Evolutionary conservation across 2,113 vertebrate species (phyloP), one percentile per base, ranked within the genome.

Genomic region (Vimba vimba): DNA sequence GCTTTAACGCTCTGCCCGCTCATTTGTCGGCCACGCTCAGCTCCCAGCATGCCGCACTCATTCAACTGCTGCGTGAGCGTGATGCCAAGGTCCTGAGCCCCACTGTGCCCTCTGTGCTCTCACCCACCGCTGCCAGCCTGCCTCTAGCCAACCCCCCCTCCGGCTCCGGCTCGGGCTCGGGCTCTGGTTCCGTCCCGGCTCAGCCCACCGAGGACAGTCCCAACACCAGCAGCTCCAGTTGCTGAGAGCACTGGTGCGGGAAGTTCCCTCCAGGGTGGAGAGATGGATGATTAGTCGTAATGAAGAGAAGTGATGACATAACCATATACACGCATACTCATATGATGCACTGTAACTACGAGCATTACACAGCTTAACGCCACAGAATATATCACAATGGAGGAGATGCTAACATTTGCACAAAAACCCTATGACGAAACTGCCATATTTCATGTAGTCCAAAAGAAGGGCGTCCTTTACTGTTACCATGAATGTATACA

Each of bases 31-130:
- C 97, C 85, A 95, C 96, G 57, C 96, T 99, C 85, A 95, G 95
- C 1, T 95, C 97, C 88, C 98, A 99, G 95, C 98, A 99, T 84
- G 95, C 97, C 73, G 96, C 97, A 85, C 94, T 99, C 88, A 95
- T 99, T 19, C 92, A 96, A 0, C 94, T 97, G 43, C 88, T 98
- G n/a, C 85, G 95, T 3, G 97, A 98, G 89, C 90, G 95, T 57
- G 95, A 95, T 59, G 25, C 89, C 9, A 91, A 93, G 85, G 77
- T 91, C 7, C 82, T 73, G 10, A 89, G 86, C 45, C 82, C 88
- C 5, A 89, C 62, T 25, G 74, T 77, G 52, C 60, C 85, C 27
- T 47, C 83, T 39, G 66, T 78, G 88, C 75, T 83, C 89, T 85
- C 82, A 82, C 77, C 83, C 86, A 30, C 88, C 82, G 25, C 85